Conservation (phyloP, 2,888 invertebrate genomes). For the Melitaea athalia region DNA sequence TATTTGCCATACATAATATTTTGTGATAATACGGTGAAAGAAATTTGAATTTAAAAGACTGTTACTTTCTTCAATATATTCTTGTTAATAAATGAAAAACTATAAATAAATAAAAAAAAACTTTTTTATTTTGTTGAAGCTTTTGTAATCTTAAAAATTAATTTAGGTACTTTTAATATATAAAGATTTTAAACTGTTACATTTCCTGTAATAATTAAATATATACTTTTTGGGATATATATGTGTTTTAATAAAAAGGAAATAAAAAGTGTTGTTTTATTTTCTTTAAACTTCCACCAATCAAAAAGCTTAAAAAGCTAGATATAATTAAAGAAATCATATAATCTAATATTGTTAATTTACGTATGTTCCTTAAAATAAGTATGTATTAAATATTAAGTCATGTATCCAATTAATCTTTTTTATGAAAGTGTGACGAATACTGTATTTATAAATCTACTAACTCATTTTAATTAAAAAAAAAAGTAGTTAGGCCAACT, state of each 20-base stretch:
- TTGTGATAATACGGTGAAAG: background rate
- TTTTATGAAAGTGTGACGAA: too few species aligned
- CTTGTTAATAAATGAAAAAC: background rate
- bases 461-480: too few species aligned
- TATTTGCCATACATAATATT: background rate
- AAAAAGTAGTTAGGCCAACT: too few species aligned
- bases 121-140: too few species aligned
- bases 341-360: background rate
- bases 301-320: background rate
- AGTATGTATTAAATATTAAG: too few species aligned
- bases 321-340: background rate
- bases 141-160: background rate
- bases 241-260: background rate
- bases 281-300: background rate
- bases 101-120: too few species aligned
- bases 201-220: background rate
- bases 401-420: too few species aligned
- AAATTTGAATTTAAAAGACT: slow-evolving; percentile 11
- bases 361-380: too few species aligned
- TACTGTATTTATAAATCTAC: too few species aligned
- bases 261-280: background rate
- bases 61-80: slow-evolving; percentile 3
- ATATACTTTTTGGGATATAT: background rate
- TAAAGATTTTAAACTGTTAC: background rate
- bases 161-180: background rate